Evolutionary conservation across 2,113 vertebrate species (phyloP).

Genomic region (Trachemys scripta): DNA sequence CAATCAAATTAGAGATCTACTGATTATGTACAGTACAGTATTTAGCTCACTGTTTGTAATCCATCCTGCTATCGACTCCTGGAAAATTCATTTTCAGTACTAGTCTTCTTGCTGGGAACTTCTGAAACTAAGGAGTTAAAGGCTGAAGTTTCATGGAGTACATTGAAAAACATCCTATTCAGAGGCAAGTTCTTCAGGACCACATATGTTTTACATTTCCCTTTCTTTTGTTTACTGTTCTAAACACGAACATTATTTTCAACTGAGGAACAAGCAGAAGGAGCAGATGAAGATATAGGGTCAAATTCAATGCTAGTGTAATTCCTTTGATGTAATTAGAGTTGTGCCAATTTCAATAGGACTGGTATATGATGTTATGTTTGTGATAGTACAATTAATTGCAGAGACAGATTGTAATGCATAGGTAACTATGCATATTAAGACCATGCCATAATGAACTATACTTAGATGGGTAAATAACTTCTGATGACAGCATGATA

Average conservation of each 20-base stretch:
- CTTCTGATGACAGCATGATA: not conserved
- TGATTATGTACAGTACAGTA: not conserved
- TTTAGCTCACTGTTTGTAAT: constrained; percentile 21
- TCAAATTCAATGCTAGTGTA: constrained; percentile 1
- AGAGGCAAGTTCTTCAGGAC: not conserved
- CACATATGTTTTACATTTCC: not conserved
- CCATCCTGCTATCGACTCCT: not conserved
- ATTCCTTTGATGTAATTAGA: not conserved
- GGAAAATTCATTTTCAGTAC: constrained; percentile 6
- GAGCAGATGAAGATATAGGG: not conserved
- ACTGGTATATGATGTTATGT: not conserved
- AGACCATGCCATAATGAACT: constrained; percentile 29
- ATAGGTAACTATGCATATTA: not conserved
- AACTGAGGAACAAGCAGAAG: not conserved
- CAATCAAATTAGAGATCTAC: not conserved
- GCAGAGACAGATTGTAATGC: not conserved
- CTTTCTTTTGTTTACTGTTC: not conserved
- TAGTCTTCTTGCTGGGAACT: not conserved
- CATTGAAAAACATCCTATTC: not conserved
- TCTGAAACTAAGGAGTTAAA: not conserved
- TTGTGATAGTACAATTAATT: constrained; percentile 1
- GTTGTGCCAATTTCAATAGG: not conserved
- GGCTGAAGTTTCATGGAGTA: not conserved
- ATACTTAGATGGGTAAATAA: not conserved
- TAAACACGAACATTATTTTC: not conserved